These are phyloP conservation scores for Homarus gammarus DNA, from an alignment of 2,888 invertebrate genomes.

Conservation along the genomic window DNA sequence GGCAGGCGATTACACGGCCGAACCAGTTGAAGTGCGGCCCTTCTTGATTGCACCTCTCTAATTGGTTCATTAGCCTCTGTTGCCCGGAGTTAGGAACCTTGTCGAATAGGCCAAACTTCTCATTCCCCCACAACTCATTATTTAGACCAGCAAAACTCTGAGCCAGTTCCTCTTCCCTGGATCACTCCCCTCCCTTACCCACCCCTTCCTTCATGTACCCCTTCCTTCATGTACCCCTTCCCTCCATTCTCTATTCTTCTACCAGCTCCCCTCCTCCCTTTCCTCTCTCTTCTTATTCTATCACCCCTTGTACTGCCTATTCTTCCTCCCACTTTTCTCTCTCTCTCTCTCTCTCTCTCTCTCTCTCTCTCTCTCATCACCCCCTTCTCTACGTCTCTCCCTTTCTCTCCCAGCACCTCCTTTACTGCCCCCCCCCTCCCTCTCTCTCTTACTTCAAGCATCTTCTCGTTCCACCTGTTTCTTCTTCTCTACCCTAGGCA, in stretches of 20 bases:
- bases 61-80: constrained; percentile 68
- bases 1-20: constrained; percentile 56
- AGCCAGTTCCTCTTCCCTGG: background rate
- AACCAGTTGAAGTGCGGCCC: constrained; percentile 63
- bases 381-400: background rate
- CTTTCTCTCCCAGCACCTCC: background rate
- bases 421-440: background rate
- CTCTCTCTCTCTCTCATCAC: background rate
- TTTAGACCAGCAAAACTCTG: constrained; percentile 1
- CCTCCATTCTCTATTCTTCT: background rate
- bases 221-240: background rate
- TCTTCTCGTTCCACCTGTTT: background rate
- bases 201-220: background rate
- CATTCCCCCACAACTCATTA: constrained; percentile 38
- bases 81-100: constrained; percentile 56
- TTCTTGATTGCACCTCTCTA: constrained; percentile 65
- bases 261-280: background rate
- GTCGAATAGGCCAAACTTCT: constrained; percentile 58
- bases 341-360: background rate
- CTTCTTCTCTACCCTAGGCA: background rate
- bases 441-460: background rate
- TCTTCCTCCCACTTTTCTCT: background rate
- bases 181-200: background rate
- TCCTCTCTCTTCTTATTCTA: background rate
- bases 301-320: background rate